These are phyloP conservation scores for Suillia variegata DNA, from an alignment of 2,888 invertebrate species.

Conservation along the genomic window DNA sequence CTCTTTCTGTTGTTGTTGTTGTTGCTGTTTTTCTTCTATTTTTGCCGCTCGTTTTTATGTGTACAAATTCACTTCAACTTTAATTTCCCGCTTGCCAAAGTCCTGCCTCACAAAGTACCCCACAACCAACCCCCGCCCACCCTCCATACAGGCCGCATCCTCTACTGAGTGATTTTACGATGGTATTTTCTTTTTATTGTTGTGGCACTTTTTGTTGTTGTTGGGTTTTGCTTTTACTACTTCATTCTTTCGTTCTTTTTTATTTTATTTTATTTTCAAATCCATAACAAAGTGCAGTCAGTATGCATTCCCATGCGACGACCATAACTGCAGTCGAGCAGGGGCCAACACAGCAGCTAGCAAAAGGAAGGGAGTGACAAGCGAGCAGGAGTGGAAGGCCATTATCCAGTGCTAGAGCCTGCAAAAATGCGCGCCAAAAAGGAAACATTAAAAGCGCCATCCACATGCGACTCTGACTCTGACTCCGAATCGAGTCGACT, in stretches of 20 bases:
- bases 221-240: neutral
- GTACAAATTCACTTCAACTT: neutral
- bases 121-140: neutral
- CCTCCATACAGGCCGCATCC: neutral
- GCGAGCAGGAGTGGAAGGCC: too few relatives aligned
- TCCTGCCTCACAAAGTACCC: neutral
- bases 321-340: neutral
- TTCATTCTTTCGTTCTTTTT: neutral
- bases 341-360: too few relatives aligned
- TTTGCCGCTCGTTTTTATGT: neutral
- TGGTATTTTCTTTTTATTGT: neutral
- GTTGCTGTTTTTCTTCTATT: neutral
- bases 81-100: neutral
- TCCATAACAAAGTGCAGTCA: slow-evolving; percentile 20
- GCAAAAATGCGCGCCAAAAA: slow-evolving; percentile 38
- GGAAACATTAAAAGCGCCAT: slow-evolving; percentile 38
- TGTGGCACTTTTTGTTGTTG: neutral
- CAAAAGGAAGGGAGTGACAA: too few relatives aligned
- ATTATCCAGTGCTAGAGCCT: neutral
- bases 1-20: too few relatives aligned
- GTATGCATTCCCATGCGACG: slow-evolving; percentile 18
- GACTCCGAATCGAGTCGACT: neutral
- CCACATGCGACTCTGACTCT: slow-evolving; percentile 10
- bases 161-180: neutral
- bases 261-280: slow-evolving; percentile 3